phyloP scores from a whole-genome alignment of 92 coral and sea anemone species.

The Palythoa heliodiscus region DNA sequence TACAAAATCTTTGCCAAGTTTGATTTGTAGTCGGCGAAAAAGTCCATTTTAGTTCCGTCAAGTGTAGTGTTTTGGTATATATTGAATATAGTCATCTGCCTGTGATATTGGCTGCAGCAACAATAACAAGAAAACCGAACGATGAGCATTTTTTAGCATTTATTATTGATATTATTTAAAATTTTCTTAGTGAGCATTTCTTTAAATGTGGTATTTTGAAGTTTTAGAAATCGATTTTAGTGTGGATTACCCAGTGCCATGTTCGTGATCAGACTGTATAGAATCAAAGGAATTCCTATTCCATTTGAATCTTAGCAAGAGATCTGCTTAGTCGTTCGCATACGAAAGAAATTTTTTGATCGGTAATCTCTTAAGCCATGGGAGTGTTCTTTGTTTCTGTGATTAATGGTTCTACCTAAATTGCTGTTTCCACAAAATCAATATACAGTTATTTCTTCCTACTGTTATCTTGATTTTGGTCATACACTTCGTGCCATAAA shows the following conservation, averaged over 20 bases:
- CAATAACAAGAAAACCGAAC: conserved; percentile 6
- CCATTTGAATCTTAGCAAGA: background rate
- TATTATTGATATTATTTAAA: conserved; percentile 25
- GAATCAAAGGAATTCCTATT: background rate
- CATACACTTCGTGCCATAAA: conserved; percentile 9
- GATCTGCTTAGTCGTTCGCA: conserved; percentile 21
- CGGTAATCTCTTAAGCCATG: conserved; percentile 28
- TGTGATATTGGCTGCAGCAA: conserved; percentile 40
- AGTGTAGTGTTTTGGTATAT: background rate
- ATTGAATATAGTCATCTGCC: background rate
- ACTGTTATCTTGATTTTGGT: conserved; percentile 29
- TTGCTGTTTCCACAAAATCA: conserved; percentile 37
- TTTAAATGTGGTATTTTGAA: conserved; percentile 35
- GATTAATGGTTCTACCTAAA: conserved; percentile 45
- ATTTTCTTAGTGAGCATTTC: conserved; percentile 20
- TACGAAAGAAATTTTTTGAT: background rate
- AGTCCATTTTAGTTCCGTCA: background rate
- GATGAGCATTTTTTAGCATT: conserved; percentile 15
- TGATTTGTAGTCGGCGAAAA: background rate
- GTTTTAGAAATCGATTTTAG: conserved; percentile 2
- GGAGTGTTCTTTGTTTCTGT: conserved; percentile 40
- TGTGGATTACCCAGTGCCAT: background rate
- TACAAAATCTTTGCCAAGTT: background rate
- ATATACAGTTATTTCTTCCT: conserved; percentile 13
- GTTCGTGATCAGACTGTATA: background rate